phyloP scores from a whole-genome alignment of 2,113 vertebrate genomes.

The Petrocephalus microphthalmus region DNA sequence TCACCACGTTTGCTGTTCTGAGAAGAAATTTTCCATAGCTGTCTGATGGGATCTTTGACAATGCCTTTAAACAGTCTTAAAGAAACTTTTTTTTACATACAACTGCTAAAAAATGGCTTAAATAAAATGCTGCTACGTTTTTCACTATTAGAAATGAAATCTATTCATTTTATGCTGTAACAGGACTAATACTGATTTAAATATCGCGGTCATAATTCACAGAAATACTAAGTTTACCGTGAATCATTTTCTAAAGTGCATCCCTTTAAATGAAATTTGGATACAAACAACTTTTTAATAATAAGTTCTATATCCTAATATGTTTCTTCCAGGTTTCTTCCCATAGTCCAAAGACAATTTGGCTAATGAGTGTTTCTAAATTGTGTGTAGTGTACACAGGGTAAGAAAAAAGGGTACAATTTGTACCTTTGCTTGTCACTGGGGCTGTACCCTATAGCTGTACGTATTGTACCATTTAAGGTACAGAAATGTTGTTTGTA shows the following conservation, averaged over 20 bases:
- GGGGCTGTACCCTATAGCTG: too few species aligned
- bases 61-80: not conserved
- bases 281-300: too few species aligned
- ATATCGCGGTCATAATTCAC: not conserved
- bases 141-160: not conserved
- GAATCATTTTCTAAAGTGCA: not conserved
- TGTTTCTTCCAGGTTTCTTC: not conserved
- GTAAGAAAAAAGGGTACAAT: too few species aligned
- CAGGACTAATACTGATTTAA: not conserved
- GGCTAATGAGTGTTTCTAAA: not conserved
- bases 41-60: not conserved
- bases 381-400: not conserved
- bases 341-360: not conserved
- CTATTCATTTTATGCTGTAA: not conserved
- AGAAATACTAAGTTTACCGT: not conserved
- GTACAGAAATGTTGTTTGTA: too few species aligned
- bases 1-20: not conserved
- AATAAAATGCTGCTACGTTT: not conserved
- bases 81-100: not conserved
- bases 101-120: not conserved
- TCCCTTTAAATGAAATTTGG: too few species aligned
- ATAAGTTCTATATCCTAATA: too few species aligned
- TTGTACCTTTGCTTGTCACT: too few species aligned
- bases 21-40: not conserved
- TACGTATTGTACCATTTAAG: too few species aligned